phyloP scores from a whole-genome alignment of 2,113 vertebrate genomes.

The Asarcornis scutulata region DNA sequence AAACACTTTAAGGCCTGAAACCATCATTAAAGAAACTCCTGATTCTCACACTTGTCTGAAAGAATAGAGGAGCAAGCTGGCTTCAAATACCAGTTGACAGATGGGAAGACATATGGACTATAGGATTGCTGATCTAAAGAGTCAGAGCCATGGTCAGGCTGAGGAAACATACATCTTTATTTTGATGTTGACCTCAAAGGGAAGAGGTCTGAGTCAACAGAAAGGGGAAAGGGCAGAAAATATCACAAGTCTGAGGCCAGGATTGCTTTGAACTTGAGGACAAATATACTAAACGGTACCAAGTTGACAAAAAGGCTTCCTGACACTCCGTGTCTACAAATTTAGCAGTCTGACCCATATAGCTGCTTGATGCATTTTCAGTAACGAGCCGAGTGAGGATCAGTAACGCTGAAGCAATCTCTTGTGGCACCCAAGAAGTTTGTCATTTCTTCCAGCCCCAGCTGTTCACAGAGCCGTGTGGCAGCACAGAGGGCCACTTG shows the following conservation, averaged over 20 bases:
- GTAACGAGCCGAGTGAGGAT: constrained; percentile 18
- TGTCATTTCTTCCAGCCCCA: constrained; percentile 10
- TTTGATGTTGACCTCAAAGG: constrained; percentile 77
- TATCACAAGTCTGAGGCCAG: constrained; percentile 58
- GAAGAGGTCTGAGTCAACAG: constrained; percentile 67
- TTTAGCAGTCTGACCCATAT: constrained; percentile 59
- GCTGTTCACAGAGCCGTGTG: background rate
- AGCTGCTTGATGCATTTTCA: constrained; percentile 55
- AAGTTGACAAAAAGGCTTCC: constrained; percentile 69
- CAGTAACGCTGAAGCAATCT: constrained; percentile 49
- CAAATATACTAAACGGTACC: constrained; percentile 47
- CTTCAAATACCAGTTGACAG: constrained; percentile 73
- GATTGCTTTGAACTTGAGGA: constrained; percentile 73
- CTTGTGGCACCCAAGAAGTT: constrained; percentile 48
- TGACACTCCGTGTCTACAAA: constrained; percentile 62
- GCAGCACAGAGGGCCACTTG: background rate
- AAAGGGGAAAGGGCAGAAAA: constrained; percentile 74
- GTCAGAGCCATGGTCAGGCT: constrained; percentile 69
- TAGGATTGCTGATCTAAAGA: constrained; percentile 71
- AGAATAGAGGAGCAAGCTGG: constrained; percentile 67
- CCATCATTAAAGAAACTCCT: constrained; percentile 57
- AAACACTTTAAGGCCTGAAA: constrained; percentile 47
- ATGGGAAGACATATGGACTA: constrained; percentile 74
- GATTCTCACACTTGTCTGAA: constrained; percentile 75
- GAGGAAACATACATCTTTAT: constrained; percentile 72